Evolutionary conservation across 2,113 vertebrate species (phyloP).

Genomic region (Rhinoderma darwinii): DNA sequence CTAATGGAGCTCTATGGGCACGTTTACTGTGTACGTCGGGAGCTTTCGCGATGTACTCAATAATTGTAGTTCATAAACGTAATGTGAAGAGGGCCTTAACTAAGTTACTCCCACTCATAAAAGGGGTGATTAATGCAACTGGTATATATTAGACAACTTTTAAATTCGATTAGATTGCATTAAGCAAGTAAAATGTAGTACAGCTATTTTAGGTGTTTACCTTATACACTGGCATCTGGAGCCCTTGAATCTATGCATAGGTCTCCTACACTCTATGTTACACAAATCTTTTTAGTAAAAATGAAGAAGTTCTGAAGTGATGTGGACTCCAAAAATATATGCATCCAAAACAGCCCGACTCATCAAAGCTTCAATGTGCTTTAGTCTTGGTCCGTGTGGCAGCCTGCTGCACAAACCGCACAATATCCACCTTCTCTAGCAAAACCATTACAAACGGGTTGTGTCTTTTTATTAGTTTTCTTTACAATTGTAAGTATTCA

Average conservation of each 20-base stretch:
- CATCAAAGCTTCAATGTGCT: constrained; percentile 17
- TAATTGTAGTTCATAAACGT: too few species aligned
- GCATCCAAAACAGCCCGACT: background rate
- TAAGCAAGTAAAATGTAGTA: background rate
- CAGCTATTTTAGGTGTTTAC: too few species aligned
- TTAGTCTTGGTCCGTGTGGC: background rate
- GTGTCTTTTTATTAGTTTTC: constrained; percentile 19
- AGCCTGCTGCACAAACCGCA: constrained; percentile 23
- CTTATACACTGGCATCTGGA: background rate
- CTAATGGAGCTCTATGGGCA: too few species aligned
- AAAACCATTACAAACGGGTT: constrained; percentile 20
- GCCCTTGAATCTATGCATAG: background rate
- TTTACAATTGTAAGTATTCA: constrained; percentile 36
- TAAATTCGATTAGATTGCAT: background rate
- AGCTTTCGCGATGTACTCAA: too few species aligned
- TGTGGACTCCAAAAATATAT: background rate
- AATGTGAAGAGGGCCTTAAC: too few species aligned
- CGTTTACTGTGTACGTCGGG: too few species aligned
- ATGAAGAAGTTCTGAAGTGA: background rate
- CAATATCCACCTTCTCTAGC: background rate
- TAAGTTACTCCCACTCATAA: background rate
- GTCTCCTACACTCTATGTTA: background rate
- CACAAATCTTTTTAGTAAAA: background rate
- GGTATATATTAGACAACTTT: background rate
- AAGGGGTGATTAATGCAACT: background rate